These are phyloP conservation scores for Lynx canadensis DNA, from an alignment of 2,113 vertebrate species.

Conservation along the genomic window DNA sequence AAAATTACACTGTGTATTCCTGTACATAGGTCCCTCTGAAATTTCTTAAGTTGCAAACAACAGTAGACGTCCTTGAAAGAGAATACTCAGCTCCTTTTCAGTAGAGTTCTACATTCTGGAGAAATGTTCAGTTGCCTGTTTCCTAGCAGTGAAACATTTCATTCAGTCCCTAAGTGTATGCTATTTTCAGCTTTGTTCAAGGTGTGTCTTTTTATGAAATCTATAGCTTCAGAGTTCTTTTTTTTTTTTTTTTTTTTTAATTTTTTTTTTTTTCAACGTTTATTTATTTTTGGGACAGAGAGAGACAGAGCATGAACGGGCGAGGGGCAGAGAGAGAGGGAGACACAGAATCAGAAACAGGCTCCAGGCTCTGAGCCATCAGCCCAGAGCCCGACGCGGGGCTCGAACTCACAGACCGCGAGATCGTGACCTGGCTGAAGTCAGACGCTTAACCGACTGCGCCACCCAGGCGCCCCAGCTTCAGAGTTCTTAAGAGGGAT, in stretches of 20 bases:
- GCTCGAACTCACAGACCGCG: no score
- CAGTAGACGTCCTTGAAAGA: neutral
- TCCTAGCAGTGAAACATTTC: neutral
- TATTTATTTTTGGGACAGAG: no score
- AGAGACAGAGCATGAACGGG: no score
- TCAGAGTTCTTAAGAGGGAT: slow-evolving; percentile 12
- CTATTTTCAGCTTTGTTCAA: neutral
- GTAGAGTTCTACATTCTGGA: neutral
- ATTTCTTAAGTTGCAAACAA: slow-evolving; percentile 35
- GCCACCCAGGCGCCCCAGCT: no score
- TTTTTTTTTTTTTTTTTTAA: no score
- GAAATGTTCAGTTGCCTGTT: neutral
- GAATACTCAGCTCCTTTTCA: neutral
- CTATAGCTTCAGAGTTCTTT: neutral
- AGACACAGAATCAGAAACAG: no score
- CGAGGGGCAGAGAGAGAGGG: no score
- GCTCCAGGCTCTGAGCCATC: no score
- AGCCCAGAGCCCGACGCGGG: no score
- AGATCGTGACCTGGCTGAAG: no score
- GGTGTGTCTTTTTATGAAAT: neutral
- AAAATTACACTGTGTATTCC: neutral
- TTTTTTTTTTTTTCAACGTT: no score
- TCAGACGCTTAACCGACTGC: no score
- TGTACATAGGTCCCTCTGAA: neutral
- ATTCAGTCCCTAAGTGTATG: neutral